Conservation (phyloP, 2,888 invertebrate species). For the Clepsis dumicolana region DNA sequence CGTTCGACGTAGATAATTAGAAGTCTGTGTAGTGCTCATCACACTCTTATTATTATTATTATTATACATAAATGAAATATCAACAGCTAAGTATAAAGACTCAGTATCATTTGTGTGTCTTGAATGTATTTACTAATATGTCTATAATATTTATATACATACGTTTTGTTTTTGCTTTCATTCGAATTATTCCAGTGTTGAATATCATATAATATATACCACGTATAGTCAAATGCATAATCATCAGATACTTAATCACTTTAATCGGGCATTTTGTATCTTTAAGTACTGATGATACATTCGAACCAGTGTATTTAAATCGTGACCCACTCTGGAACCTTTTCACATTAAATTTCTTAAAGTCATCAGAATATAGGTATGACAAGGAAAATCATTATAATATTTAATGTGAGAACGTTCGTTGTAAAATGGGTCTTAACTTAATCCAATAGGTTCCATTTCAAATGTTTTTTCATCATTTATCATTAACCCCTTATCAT, state of each 20-base stretch:
- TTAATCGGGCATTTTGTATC: no score
- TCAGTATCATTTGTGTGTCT: no score
- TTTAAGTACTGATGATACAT: not conserved
- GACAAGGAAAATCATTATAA: not conserved
- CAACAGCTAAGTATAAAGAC: no score
- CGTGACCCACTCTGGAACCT: not conserved
- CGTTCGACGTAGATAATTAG: constrained; percentile 12
- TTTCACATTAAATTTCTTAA: not conserved
- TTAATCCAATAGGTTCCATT: not conserved
- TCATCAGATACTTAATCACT: no score
- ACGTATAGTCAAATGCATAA: no score
- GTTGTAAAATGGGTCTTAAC: no score
- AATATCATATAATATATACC: no score
- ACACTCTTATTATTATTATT: not conserved
- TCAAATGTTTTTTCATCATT: not conserved
- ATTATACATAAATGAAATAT: no score
- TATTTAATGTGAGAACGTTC: not conserved
- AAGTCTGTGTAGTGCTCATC: not conserved
- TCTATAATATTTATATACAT: no score
- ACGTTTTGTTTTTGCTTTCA: not conserved
- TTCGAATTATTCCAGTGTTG: not conserved
- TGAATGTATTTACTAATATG: no score
- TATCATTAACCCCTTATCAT: no score
- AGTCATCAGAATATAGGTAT: not conserved
- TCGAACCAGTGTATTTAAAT: not conserved